Conservation (phyloP, 2,888 invertebrate species). For the Cotesia congregata region DNA sequence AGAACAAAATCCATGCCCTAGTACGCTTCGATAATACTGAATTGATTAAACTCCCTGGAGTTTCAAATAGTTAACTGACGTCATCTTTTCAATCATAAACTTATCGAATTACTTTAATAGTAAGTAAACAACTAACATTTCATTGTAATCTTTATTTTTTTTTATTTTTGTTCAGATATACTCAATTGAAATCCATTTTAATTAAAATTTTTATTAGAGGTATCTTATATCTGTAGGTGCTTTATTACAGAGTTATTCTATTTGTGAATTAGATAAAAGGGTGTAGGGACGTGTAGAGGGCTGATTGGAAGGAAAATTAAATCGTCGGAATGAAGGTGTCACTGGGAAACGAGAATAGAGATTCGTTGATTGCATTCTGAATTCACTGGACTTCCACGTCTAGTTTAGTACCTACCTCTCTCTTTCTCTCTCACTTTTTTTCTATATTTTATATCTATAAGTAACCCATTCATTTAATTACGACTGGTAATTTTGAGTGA, state of each 20-base stretch:
- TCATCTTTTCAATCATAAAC: slow-evolving; percentile 6
- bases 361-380: slow-evolving; percentile 34
- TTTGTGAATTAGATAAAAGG: background rate
- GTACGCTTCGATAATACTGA: slow-evolving; percentile 13
- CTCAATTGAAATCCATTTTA: background rate
- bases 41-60: slow-evolving; percentile 20
- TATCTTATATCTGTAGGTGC: background rate
- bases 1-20: slow-evolving; percentile 25
- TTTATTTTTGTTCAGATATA: background rate
- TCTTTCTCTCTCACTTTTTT: background rate
- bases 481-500: no score
- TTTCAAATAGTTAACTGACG: slow-evolving; percentile 19
- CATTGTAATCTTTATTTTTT: background rate
- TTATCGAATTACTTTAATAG: background rate
- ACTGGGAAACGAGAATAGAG: slow-evolving; percentile 18
- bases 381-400: slow-evolving; percentile 13
- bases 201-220: background rate
- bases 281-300: background rate
- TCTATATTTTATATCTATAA: no score
- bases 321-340: slow-evolving; percentile 33
- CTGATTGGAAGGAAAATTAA: slow-evolving; percentile 29
- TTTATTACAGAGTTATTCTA: background rate
- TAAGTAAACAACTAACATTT: background rate
- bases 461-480: no score
- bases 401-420: slow-evolving; percentile 10